Conservation (phyloP, 2,888 invertebrate species). For the Anagyrus pseudococci region DNA sequence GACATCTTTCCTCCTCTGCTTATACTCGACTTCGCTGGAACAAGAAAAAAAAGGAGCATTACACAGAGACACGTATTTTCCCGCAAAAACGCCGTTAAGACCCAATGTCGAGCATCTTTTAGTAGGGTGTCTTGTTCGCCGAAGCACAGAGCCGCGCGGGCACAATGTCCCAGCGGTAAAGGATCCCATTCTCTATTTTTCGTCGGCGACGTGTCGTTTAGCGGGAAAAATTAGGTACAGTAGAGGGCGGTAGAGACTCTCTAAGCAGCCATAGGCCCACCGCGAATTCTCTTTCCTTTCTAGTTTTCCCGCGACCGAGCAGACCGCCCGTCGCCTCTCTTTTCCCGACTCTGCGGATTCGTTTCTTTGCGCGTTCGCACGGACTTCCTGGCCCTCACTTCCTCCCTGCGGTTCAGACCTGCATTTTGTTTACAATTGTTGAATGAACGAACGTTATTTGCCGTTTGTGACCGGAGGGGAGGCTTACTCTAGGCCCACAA, state of each 20-base stretch:
- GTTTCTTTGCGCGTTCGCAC: background rate
- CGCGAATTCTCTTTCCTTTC: slow-evolving; percentile 15
- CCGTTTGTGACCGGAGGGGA: too few species aligned
- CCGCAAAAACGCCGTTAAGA: too few species aligned
- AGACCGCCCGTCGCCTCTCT: background rate
- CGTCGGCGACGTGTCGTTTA: background rate
- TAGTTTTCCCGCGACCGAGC: background rate
- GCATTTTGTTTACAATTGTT: too few species aligned
- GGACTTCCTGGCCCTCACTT: slow-evolving; percentile 13
- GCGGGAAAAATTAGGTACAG: slow-evolving; percentile 49
- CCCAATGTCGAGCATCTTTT: too few species aligned
- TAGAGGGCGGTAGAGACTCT: slow-evolving; percentile 32
- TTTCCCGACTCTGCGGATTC: background rate
- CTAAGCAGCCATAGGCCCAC: too few species aligned
- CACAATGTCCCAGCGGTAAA: slow-evolving; percentile 44
- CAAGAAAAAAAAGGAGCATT: too few species aligned
- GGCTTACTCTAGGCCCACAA: too few species aligned
- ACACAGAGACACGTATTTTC: too few species aligned
- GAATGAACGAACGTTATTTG: too few species aligned
- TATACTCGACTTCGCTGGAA: too few species aligned
- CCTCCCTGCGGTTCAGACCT: background rate
- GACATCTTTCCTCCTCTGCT: too few species aligned
- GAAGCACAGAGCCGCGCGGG: too few species aligned
- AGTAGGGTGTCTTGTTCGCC: slow-evolving; percentile 27
- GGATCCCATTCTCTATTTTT: slow-evolving; percentile 33